Conservation (phyloP, 1,140 invertebrate genomes). For the Spodoptera litura region DNA sequence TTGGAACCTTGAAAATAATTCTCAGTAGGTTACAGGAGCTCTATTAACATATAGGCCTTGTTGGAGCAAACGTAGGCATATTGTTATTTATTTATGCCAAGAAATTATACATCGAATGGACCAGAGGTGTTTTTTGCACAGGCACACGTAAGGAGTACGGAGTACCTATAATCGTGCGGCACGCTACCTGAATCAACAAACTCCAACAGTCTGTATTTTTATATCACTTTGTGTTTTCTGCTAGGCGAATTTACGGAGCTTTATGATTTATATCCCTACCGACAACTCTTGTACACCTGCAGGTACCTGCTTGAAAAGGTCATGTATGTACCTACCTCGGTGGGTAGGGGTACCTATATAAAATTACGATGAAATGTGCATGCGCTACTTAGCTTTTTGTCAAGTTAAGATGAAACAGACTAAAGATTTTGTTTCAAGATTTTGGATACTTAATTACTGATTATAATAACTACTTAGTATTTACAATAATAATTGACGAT, state of each 20-base stretch:
- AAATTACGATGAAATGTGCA: no score
- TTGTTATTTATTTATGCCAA: slow-evolving; percentile 47
- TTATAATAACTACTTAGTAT: no score
- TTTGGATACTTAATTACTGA: no score
- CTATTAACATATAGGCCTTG: slow-evolving; percentile 35
- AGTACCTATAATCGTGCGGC: slow-evolving; percentile 32
- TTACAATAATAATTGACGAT: no score
- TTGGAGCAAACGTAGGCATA: slow-evolving; percentile 24
- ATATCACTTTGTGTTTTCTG: slow-evolving; percentile 39
- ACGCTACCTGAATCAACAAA: slow-evolving; percentile 40
- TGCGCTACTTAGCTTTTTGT: no score
- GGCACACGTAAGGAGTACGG: slow-evolving; percentile 25
- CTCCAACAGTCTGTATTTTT: slow-evolving; percentile 29
- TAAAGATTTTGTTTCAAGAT: no score
- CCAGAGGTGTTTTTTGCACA: slow-evolving; percentile 40
- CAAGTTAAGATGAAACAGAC: no score
- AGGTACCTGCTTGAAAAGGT: slow-evolving; percentile 42
- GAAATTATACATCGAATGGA: slow-evolving; percentile 44
- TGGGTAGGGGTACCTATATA: no score
- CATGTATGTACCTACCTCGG: neutral
- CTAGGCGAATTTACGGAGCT: slow-evolving; percentile 45
- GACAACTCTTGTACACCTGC: slow-evolving; percentile 39
- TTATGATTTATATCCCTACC: slow-evolving; percentile 53
- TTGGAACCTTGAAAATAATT: slow-evolving; percentile 31
- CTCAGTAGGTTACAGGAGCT: slow-evolving; percentile 45